Evolutionary conservation across 2,113 vertebrate genomes (phyloP).

Genomic region (Oenanthe melanoleuca): DNA sequence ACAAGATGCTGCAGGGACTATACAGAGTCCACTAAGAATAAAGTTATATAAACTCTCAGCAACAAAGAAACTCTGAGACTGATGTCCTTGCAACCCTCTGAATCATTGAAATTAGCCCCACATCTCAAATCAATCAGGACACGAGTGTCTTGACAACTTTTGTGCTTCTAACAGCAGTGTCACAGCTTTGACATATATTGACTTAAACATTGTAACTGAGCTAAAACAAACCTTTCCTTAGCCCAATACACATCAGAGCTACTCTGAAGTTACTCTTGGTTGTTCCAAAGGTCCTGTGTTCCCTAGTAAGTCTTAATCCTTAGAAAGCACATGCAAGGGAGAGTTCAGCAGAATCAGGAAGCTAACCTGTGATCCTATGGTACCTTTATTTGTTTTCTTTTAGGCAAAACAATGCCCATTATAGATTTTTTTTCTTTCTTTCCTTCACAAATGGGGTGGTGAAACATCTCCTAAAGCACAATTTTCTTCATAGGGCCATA

Average conservation of each 20-base stretch:
- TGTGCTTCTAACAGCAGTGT: neutral
- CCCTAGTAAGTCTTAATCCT: neutral
- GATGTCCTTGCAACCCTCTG: neutral
- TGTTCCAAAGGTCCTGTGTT: neutral
- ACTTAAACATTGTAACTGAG: neutral
- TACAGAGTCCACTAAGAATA: neutral
- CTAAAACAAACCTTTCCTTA: neutral
- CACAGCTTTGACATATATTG: neutral
- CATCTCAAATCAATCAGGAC: neutral
- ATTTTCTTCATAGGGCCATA: neutral
- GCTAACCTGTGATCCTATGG: neutral
- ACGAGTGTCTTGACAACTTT: neutral
- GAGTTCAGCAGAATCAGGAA: neutral
- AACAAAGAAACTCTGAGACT: neutral
- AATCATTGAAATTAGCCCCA: neutral
- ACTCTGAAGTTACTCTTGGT: neutral
- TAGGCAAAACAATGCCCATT: neutral
- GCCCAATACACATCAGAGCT: neutral
- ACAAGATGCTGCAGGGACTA: neutral
- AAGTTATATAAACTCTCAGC: neutral
- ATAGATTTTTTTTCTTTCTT: neutral
- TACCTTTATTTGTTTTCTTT: neutral
- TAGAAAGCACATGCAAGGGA: neutral
- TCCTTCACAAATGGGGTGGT: neutral
- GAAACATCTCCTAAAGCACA: neutral